These are phyloP conservation scores for Poeciliopsis infans DNA, from an alignment of 2,797 vertebrate species.

Conservation along the genomic window DNA sequence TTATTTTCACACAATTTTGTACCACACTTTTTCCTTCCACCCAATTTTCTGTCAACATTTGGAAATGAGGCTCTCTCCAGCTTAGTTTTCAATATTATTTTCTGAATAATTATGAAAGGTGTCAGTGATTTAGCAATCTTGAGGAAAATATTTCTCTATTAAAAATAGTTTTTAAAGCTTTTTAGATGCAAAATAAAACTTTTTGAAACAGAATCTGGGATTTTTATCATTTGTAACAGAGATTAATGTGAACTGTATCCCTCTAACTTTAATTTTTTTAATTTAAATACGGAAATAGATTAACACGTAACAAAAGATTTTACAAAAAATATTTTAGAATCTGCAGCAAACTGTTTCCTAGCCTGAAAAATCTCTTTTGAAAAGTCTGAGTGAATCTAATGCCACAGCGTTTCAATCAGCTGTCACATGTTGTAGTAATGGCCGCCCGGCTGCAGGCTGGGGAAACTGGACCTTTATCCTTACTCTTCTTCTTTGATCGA, in stretches of 20 bases:
- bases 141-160: too few relatives aligned
- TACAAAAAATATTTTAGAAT: neutral
- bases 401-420: neutral
- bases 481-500: constrained; percentile 22
- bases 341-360: neutral
- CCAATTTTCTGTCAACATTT: too few relatives aligned
- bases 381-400: neutral
- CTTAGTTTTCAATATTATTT: too few relatives aligned
- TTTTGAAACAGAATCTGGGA: neutral
- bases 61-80: too few relatives aligned
- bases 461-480: neutral
- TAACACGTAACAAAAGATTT: neutral
- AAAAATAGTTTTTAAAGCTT: too few relatives aligned
- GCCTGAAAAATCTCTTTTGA: too few relatives aligned
- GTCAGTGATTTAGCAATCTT: too few relatives aligned
- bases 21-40: too few relatives aligned
- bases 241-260: neutral
- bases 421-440: constrained; percentile 15
- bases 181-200: neutral
- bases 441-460: neutral
- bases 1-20: too few relatives aligned
- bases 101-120: too few relatives aligned
- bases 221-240: neutral
- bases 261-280: too few relatives aligned
- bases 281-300: neutral